Evolutionary conservation across 2,797 vertebrate genomes (phyloP).

Genomic region (Brachyalestes nurse): DNA sequence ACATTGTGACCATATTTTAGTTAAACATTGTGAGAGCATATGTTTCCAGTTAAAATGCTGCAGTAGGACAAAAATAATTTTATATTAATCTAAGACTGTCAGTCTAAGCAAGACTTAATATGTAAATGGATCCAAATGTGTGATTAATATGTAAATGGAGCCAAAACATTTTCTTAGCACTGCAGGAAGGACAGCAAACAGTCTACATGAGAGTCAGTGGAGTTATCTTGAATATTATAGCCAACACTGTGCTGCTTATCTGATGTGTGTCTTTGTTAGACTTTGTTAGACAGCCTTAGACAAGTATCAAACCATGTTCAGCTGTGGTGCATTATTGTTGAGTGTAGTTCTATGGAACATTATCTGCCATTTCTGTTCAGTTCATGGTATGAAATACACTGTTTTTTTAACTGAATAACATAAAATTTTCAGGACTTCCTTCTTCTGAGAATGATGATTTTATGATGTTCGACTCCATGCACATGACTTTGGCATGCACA

Average conservation of each 20-base stretch:
- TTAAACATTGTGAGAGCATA: background rate
- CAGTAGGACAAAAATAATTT: too few species aligned
- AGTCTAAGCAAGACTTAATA: too few species aligned
- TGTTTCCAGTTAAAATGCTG: too few species aligned
- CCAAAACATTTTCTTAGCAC: background rate
- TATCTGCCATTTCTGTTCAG: background rate
- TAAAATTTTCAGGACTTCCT: background rate
- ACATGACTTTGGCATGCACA: background rate
- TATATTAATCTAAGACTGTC: too few species aligned
- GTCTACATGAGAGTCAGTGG: background rate
- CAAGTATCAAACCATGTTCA: background rate
- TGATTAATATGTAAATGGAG: too few species aligned
- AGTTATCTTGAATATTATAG: too few species aligned
- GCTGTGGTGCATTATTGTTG: background rate
- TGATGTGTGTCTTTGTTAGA: too few species aligned
- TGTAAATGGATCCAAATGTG: too few species aligned
- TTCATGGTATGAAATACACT: conserved; percentile 1
- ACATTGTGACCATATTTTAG: too few species aligned
- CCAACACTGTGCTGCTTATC: background rate
- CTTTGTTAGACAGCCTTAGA: too few species aligned
- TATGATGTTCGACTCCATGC: background rate
- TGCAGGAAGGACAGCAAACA: background rate
- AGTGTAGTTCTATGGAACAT: conserved; percentile 7
- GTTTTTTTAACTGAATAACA: conserved; percentile 10
- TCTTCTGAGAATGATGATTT: background rate